phyloP scores from a whole-genome alignment of 2,113 vertebrate species.

The Dryoscopus gambensis region DNA sequence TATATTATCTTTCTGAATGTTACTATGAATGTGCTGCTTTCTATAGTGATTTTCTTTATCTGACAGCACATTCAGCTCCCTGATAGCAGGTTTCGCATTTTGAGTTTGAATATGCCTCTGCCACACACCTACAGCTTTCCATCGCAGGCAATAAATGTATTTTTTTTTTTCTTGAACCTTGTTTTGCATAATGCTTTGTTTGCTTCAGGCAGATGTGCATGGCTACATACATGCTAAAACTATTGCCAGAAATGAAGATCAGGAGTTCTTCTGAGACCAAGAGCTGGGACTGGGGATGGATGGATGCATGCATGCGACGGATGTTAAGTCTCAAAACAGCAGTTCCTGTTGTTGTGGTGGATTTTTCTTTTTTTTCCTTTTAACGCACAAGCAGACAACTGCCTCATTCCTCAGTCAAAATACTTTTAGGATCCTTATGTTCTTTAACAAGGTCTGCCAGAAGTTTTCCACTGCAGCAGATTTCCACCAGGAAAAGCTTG shows the following conservation, averaged over 20 bases:
- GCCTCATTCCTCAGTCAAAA: background rate
- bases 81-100: background rate
- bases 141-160: background rate
- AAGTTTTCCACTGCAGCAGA: background rate
- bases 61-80: background rate
- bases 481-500: background rate
- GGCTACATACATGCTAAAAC: background rate
- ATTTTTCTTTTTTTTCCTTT: background rate
- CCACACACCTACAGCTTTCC: background rate
- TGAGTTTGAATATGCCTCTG: background rate
- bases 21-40: background rate
- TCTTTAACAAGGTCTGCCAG: background rate
- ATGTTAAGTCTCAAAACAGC: background rate
- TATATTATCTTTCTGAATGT: background rate
- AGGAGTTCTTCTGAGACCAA: background rate
- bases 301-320: background rate
- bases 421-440: background rate
- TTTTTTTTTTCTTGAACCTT: background rate
- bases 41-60: background rate
- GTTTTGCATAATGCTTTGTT: background rate
- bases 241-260: background rate
- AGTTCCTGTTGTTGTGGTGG: background rate
- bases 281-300: background rate
- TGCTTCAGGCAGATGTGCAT: background rate
- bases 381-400: background rate